Evolutionary conservation across 92 coral and sea anemone genomes (phyloP).

Genomic region (Umimayanthus chanpuru): DNA sequence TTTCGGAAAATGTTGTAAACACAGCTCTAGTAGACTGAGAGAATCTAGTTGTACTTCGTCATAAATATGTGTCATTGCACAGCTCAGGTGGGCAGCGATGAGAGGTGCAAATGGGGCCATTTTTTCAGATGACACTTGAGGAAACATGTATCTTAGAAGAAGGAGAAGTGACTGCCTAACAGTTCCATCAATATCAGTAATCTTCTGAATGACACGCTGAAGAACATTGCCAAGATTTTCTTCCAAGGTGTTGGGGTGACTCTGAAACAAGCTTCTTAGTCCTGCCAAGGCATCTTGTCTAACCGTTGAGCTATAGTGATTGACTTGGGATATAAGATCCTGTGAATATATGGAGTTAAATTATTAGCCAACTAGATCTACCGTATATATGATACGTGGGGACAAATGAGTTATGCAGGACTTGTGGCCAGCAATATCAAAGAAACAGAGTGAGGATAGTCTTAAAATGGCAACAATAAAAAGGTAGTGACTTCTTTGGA

Average conservation of each 20-base stretch:
- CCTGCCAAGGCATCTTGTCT: slow-evolving; percentile 87
- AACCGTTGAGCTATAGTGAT: slow-evolving; percentile 83
- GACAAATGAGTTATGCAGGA: too few relatives aligned
- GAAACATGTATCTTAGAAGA: slow-evolving; percentile 65
- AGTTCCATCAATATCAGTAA: slow-evolving; percentile 78
- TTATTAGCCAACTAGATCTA: too few relatives aligned
- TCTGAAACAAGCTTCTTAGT: slow-evolving; percentile 75
- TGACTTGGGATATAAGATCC: slow-evolving; percentile 79
- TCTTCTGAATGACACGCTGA: slow-evolving; percentile 66
- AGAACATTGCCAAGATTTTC: slow-evolving; percentile 72
- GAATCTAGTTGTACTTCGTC: slow-evolving; percentile 93
- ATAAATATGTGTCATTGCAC: slow-evolving; percentile 93
- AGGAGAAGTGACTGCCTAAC: slow-evolving; percentile 85
- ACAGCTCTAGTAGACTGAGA: slow-evolving; percentile 72
- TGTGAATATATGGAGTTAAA: background rate
- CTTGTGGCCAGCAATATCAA: too few relatives aligned
- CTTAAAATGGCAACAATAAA: too few relatives aligned
- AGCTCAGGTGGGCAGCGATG: slow-evolving; percentile 82
- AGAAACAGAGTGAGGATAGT: too few relatives aligned
- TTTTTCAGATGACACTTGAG: slow-evolving; percentile 61
- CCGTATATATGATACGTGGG: too few relatives aligned
- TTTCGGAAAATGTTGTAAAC: slow-evolving; percentile 71
- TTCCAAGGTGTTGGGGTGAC: slow-evolving; percentile 63
- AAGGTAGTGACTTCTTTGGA: too few relatives aligned
- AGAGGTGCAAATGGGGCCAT: slow-evolving; percentile 81